Evolutionary conservation across 2,797 vertebrate species (phyloP).

Genomic region (Tamandua tetradactyla): DNA sequence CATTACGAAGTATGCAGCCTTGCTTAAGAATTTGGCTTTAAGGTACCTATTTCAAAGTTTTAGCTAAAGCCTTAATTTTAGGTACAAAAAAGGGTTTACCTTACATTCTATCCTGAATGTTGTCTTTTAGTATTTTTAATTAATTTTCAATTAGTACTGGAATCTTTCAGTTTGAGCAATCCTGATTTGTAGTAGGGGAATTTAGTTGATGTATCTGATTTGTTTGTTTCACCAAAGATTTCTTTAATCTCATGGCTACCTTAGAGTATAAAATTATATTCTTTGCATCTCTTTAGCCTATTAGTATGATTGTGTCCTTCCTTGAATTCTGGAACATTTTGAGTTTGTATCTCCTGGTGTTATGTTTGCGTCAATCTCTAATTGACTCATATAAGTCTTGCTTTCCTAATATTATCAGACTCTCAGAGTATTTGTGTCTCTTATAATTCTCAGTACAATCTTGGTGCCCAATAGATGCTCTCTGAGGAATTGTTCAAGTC

Average conservation of each 20-base stretch:
- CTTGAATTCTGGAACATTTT: neutral
- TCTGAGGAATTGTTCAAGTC: neutral
- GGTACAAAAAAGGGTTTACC: neutral
- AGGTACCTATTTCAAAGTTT: conserved; percentile 42
- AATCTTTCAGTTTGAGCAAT: neutral
- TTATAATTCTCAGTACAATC: neutral
- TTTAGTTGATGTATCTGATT: neutral
- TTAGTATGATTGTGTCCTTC: neutral
- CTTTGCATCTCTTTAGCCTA: neutral
- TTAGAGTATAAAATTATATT: conserved; percentile 9
- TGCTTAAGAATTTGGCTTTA: neutral
- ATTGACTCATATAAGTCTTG: neutral
- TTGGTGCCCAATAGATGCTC: neutral
- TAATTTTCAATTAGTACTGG: neutral
- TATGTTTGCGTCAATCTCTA: neutral
- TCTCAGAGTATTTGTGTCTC: neutral
- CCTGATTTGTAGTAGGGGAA: neutral
- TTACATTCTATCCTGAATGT: neutral
- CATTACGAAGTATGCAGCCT: neutral
- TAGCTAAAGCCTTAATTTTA: conserved; percentile 28
- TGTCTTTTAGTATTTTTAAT: neutral
- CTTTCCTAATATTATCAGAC: neutral
- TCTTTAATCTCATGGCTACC: neutral
- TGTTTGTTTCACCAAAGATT: neutral
- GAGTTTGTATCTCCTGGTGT: neutral